Evolutionary conservation across 1,140 invertebrate genomes (phyloP), one percentile per base, ranked within the genome.

Genomic region (Cotesia chilonis): DNA sequence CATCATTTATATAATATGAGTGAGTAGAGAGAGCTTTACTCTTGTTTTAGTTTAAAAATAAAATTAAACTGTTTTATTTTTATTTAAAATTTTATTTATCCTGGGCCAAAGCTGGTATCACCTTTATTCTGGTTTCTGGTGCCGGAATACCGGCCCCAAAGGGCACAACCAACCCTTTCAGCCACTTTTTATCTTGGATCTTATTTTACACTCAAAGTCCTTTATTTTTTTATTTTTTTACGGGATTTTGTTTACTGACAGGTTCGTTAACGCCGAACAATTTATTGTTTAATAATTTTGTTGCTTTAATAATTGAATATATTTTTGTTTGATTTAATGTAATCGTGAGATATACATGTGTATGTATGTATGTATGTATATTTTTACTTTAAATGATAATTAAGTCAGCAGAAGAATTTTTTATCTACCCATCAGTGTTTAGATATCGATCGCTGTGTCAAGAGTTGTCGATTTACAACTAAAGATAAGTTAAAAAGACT

Each of bases 111-210:
- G 1, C 28, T 28, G 14, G 70, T 55, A 38, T 35, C 38, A 57
- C 67, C 37, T 71, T 66, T 63, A 17, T 63, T 12, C 60, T 38
- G 9, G 28, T 28, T 28, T 28, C 28, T 28, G 28, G 28, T 28
- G 28, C 28, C 28, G 28, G 28, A 28, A 37, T 12, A 10, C 35
- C 60, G 60, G 41, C 63, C 38, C 63, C 63, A n/a, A 20, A 20
- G 41, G 63, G 63, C 63, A 51, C 41, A 47, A 47, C 6, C 41
- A 47, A 10, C 41, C 63, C 41, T 65, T 51, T 63, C 60, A 63
- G 41, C 41, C 60, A 63, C 35, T 36, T 37, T 36, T 3, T 63
- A 63, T 38, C 14, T 12, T 7, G 35, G 12, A 63, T 63, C 12
- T 65, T 47, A 17, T n/a, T 55, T n/a, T 55, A 55, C 17, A 17